These are phyloP conservation scores for Orthosia incerta DNA, from an alignment of 2,888 invertebrate species.

Conservation along the genomic window DNA sequence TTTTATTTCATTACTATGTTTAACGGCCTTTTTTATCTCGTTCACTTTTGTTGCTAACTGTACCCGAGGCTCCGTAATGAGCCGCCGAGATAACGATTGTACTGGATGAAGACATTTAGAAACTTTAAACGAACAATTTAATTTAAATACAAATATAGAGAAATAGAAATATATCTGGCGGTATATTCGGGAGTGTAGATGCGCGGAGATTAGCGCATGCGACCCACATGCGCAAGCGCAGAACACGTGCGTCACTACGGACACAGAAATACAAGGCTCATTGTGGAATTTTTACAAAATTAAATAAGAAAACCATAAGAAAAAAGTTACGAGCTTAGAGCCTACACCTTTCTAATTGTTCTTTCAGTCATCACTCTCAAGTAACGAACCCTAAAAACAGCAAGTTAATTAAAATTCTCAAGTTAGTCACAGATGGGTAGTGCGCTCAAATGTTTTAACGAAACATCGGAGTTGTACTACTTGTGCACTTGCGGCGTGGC, in stretches of 20 bases:
- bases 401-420: constrained; percentile 48
- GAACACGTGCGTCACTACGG: constrained; percentile 49
- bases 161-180: constrained; percentile 61
- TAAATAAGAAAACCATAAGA: constrained; percentile 10
- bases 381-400: constrained; percentile 48
- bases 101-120: constrained; percentile 57
- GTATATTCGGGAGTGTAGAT: constrained; percentile 64
- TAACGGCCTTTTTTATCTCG: constrained; percentile 56
- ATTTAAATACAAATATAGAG: constrained; percentile 66
- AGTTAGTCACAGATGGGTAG: constrained; percentile 51
- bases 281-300: constrained; percentile 27
- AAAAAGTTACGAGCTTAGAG: neutral
- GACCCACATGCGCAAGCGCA: constrained; percentile 75
- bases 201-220: constrained; percentile 61
- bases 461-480: constrained; percentile 57
- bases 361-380: constrained; percentile 42
- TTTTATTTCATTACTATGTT: constrained; percentile 52
- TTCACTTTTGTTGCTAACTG: constrained; percentile 65
- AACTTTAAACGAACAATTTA: constrained; percentile 67
- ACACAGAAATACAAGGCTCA: constrained; percentile 52
- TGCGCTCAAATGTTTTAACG: constrained; percentile 47
- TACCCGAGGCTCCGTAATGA: constrained; percentile 56
- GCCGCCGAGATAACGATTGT: constrained; percentile 55
- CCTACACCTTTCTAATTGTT: constrained; percentile 49
- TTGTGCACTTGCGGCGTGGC: constrained; percentile 54